A percentile compares a stretch with the other conserved stretches of the same genome.
Conservation (phyloP, 2,113 vertebrate genomes). For the Tympanuchus pallidicinctus region DNA sequence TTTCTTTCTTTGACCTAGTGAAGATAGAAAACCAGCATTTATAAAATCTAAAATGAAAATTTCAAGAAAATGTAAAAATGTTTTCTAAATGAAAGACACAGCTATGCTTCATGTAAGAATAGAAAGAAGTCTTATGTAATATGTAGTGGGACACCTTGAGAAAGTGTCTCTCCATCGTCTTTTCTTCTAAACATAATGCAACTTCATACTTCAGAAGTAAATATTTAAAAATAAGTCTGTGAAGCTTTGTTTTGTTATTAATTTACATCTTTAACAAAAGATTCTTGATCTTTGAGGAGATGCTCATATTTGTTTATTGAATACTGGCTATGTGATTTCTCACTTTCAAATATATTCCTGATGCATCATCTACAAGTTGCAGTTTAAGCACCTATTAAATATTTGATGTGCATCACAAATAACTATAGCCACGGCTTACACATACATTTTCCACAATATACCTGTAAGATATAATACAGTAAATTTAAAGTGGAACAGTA, state of each 20-base stretch:
- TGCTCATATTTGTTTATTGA: neutral
- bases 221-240: neutral
- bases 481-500: neutral
- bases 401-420: constrained; percentile 21
- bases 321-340: neutral
- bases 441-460: neutral
- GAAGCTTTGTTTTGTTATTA: neutral
- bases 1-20: neutral
- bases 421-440: neutral
- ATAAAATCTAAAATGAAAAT: neutral
- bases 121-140: neutral
- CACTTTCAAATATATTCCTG: neutral
- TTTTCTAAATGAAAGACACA: neutral
- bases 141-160: neutral
- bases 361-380: neutral
- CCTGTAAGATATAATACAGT: neutral
- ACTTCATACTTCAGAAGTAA: neutral
- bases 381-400: constrained; percentile 18
- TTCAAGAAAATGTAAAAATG: neutral
- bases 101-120: neutral
- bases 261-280: neutral
- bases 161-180: neutral
- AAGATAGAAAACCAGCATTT: neutral
- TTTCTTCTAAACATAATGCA: neutral
- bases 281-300: neutral